Conservation (phyloP, 2,888 invertebrate genomes). For the Chymomyza procnemis region DNA sequence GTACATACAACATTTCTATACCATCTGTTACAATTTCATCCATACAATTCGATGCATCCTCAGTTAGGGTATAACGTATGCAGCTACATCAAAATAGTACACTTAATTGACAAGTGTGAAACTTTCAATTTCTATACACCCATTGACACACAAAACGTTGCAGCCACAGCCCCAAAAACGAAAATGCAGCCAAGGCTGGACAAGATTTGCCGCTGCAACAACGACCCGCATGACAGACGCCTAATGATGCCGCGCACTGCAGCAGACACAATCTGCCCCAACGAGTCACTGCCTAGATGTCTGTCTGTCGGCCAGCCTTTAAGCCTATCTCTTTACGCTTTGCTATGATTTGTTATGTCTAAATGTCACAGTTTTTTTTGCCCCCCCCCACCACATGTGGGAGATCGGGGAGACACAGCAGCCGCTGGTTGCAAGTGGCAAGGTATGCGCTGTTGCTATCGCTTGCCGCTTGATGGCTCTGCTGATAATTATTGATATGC, state of each 20-base stretch:
- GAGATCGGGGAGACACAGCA: not conserved
- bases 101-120: slow-evolving; percentile 72
- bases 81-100: slow-evolving; percentile 39
- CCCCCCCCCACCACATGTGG: slow-evolving; percentile 18
- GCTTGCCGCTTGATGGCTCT: slow-evolving; percentile 44
- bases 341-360: slow-evolving; percentile 68
- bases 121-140: slow-evolving; percentile 72
- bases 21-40: not conserved
- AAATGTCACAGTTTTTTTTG: slow-evolving; percentile 71
- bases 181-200: slow-evolving; percentile 4
- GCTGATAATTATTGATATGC: slow-evolving; percentile 53
- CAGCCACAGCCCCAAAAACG: slow-evolving; percentile 5
- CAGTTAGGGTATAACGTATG: not conserved
- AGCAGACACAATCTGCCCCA: too few relatives aligned
- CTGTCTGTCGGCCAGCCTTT: not conserved
- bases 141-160: slow-evolving; percentile 61
- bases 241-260: slow-evolving; percentile 47
- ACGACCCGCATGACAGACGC: slow-evolving; percentile 29
- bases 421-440: slow-evolving; percentile 20
- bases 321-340: slow-evolving; percentile 6
- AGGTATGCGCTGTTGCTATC: slow-evolving; percentile 35
- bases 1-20: not conserved
- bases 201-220: slow-evolving; percentile 3
- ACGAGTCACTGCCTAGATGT: not conserved
- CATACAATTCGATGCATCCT: slow-evolving; percentile 4